Percentiles rank a stretch among this genome's conserved stretches.
Evolutionary conservation across 2,797 vertebrate genomes (phyloP).

Genomic region (Pteropus rufus): DNA sequence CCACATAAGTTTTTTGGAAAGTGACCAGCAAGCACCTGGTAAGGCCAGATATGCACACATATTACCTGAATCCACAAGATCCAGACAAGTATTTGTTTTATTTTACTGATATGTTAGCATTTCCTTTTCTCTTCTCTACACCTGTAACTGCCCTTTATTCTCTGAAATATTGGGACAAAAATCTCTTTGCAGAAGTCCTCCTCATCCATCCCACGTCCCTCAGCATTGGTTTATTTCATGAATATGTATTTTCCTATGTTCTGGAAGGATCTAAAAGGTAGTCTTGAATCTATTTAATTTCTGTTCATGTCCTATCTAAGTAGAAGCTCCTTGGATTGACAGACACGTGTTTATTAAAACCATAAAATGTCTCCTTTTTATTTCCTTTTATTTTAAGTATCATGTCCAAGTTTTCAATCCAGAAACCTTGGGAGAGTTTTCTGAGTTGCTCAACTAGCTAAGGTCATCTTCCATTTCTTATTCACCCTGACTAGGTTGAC

Average conservation of each 20-base stretch:
- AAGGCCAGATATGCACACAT: not conserved
- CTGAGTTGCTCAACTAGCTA: not conserved
- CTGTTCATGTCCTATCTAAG: not conserved
- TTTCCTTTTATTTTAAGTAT: not conserved
- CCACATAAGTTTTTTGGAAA: not conserved
- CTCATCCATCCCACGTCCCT: not conserved
- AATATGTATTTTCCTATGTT: not conserved
- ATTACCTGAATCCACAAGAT: not conserved
- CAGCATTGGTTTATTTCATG: not conserved
- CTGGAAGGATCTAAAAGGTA: not conserved
- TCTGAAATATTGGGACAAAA: not conserved
- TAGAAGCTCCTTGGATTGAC: not conserved
- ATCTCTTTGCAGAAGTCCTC: not conserved
- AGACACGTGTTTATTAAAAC: not conserved
- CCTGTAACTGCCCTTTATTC: not conserved
- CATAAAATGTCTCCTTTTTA: not conserved
- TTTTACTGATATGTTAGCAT: not conserved
- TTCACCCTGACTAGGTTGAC: not conserved
- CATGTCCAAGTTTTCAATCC: not conserved
- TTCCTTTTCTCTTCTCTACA: not conserved
- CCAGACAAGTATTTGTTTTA: not conserved
- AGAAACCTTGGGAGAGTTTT: not conserved
- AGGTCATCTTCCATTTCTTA: not conserved
- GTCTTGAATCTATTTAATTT: not conserved
- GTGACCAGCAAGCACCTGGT: not conserved